phyloP scores from a whole-genome alignment of 2,797 vertebrate genomes.

The Cygnus olor region DNA sequence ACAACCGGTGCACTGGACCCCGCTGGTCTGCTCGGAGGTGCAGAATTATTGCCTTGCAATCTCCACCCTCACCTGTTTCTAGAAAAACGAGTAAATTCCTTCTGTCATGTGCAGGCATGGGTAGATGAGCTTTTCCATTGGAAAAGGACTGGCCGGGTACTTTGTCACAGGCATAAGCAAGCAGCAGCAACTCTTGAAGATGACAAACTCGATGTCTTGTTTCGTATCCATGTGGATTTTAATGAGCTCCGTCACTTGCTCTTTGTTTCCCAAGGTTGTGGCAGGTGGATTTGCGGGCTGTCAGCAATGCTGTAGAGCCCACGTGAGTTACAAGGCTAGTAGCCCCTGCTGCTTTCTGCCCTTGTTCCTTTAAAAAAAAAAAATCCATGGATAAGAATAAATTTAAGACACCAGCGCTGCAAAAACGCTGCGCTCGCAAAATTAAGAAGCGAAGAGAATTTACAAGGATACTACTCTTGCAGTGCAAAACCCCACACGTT shows the following conservation, averaged over 20 bases:
- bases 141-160: neutral
- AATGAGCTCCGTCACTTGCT: accelerated
- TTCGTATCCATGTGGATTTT: accelerated
- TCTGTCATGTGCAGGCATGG: neutral
- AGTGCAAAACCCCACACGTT: neutral
- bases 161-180: neutral
- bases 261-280: neutral
- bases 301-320: neutral
- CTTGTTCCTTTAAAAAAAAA: neutral
- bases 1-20: accelerated
- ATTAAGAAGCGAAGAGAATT: neutral
- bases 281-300: neutral
- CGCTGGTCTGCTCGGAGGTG: neutral
- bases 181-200: neutral
- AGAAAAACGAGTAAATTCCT: neutral
- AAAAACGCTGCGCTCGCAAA: accelerated
- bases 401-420: accelerated
- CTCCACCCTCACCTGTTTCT: neutral
- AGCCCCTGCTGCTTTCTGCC: neutral
- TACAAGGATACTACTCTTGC: neutral
- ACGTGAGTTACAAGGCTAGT: too few relatives aligned
- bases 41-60: neutral
- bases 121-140: neutral
- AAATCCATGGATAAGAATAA: accelerated
- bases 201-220: accelerated